Percentiles rank a stretch among this genome's conserved stretches.
Evolutionary conservation across 2,797 vertebrate genomes (phyloP).

Genomic region (Dromococcyx pavoninus): DNA sequence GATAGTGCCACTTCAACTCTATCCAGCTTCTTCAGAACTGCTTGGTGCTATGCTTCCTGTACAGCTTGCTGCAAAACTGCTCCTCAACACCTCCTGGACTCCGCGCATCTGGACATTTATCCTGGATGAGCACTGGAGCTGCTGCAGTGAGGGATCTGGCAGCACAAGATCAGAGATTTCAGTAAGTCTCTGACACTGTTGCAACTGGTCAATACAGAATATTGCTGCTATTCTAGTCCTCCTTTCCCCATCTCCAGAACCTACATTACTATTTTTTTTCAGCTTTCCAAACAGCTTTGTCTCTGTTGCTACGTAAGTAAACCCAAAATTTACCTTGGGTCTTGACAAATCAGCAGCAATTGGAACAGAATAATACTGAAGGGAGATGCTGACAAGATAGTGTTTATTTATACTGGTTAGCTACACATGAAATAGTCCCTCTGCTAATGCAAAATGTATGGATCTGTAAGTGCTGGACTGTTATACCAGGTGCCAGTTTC

Average conservation of each 20-base stretch:
- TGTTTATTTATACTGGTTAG: neutral
- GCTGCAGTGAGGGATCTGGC: neutral
- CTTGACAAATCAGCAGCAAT: neutral
- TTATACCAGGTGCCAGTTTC: neutral
- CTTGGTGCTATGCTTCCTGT: neutral
- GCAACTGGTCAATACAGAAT: neutral
- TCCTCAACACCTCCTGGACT: neutral
- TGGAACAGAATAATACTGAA: neutral
- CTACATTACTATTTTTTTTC: neutral
- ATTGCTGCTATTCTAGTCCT: neutral
- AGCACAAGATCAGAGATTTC: neutral
- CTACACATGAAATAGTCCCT: neutral
- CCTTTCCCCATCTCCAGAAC: neutral
- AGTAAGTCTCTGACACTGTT: neutral
- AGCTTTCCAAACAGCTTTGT: neutral
- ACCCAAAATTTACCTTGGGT: neutral
- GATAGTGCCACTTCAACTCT: neutral
- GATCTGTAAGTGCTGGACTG: too few relatives aligned
- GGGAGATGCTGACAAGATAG: neutral
- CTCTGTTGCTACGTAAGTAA: neutral
- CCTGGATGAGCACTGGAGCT: neutral
- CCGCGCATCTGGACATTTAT: neutral
- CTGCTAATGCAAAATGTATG: neutral
- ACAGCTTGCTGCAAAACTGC: neutral
- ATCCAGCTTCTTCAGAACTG: neutral